Conservation (phyloP, 2,797 vertebrate species). For the Trematomus bernacchii region DNA sequence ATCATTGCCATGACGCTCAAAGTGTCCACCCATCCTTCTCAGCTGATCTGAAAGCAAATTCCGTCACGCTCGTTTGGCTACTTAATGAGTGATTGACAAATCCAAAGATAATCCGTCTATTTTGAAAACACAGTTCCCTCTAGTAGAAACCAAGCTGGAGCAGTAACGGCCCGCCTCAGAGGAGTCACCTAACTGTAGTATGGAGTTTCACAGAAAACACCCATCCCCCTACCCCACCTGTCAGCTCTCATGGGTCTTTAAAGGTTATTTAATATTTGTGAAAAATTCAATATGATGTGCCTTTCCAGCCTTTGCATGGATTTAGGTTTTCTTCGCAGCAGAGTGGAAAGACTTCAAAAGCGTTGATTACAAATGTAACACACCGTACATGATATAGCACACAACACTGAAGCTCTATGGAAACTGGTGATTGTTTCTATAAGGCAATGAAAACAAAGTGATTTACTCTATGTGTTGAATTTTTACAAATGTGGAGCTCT, state of each 20-base stretch:
- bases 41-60: constrained; percentile 73
- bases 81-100: constrained; percentile 83
- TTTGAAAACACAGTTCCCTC: constrained; percentile 78
- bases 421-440: constrained; percentile 51
- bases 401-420: constrained; percentile 48
- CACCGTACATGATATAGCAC: constrained; percentile 15
- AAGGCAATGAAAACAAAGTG: constrained; percentile 52
- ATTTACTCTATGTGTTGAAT: constrained; percentile 43
- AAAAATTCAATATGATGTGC: constrained; percentile 44
- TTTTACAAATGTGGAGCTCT: constrained; percentile 43
- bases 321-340: constrained; percentile 33
- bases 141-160: constrained; percentile 59
- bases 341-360: constrained; percentile 28
- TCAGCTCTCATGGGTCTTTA: constrained; percentile 34
- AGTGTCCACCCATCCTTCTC: constrained; percentile 39
- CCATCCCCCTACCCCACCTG: constrained; percentile 43
- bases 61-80: constrained; percentile 72
- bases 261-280: constrained; percentile 53
- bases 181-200: constrained; percentile 66
- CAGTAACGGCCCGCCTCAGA: constrained; percentile 46
- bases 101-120: constrained; percentile 82
- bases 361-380: constrained; percentile 12
- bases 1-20: constrained; percentile 53
- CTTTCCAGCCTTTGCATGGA: constrained; percentile 11
- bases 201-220: constrained; percentile 70